Conservation (phyloP, 1,140 invertebrate species). For the Drosophila burlai region DNA sequence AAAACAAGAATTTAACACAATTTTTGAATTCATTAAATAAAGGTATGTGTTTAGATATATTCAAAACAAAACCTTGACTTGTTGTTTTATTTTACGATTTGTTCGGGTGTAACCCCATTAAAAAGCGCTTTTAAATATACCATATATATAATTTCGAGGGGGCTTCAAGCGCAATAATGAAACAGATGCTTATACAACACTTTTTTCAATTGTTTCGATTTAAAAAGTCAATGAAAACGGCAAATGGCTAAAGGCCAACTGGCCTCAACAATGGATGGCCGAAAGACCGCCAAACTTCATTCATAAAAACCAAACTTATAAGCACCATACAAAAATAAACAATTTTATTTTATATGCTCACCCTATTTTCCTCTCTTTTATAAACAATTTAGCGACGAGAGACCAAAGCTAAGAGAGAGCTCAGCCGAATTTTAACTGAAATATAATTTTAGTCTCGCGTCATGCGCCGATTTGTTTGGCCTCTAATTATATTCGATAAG, state of each 20-base stretch:
- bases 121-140: neutral
- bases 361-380: slow-evolving; percentile 1
- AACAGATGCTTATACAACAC: slow-evolving; percentile 13
- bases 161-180: slow-evolving; percentile 11
- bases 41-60: slow-evolving; percentile 84
- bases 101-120: neutral
- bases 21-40: slow-evolving; percentile 84
- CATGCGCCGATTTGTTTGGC: slow-evolving; percentile 7
- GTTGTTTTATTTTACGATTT: slow-evolving; percentile 13
- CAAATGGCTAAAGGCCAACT: slow-evolving; percentile 20
- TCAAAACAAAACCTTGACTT: slow-evolving; percentile 58
- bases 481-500: slow-evolving; percentile 19
- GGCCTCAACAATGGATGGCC: neutral
- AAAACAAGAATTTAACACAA: slow-evolving; percentile 81
- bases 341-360: slow-evolving; percentile 1
- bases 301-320: slow-evolving; percentile 23
- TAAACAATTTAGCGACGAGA: slow-evolving; percentile 13
- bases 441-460: slow-evolving; percentile 2
- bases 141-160: neutral
- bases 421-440: slow-evolving; percentile 7
- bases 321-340: slow-evolving; percentile 9
- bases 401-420: neutral
- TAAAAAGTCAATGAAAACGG: slow-evolving; percentile 13
- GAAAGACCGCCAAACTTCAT: slow-evolving; percentile 36
- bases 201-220: slow-evolving; percentile 9